Evolutionary conservation across 2,113 vertebrate species (phyloP).

Genomic region (Nothoprocta perdicaria): DNA sequence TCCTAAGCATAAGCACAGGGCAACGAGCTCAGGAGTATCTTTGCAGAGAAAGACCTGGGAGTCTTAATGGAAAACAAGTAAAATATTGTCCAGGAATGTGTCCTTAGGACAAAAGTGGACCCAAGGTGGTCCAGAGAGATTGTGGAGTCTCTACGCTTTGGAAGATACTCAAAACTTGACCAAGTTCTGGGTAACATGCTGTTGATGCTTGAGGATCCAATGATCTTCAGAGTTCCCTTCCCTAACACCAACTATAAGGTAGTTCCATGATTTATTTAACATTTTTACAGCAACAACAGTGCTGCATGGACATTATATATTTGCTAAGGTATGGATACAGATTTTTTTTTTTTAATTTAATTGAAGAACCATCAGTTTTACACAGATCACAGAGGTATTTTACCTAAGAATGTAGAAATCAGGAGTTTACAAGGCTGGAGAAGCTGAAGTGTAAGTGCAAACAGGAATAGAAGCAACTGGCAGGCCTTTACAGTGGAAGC

Average conservation of each 20-base stretch:
- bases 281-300: neutral
- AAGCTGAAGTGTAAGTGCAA: fast-evolving
- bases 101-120: too few relatives aligned
- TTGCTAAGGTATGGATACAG: neutral
- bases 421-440: neutral
- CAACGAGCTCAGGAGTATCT: too few relatives aligned
- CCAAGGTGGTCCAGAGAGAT: neutral
- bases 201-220: too few relatives aligned
- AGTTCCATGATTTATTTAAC: neutral
- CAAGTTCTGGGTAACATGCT: too few relatives aligned
- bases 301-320: neutral
- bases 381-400: neutral
- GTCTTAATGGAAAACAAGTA: neutral
- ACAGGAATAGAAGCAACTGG: neutral
- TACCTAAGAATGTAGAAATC: neutral
- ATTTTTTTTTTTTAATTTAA: neutral
- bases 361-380: neutral
- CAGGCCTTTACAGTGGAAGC: neutral
- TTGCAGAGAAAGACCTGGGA: neutral
- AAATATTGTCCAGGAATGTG: neutral
- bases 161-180: too few relatives aligned
- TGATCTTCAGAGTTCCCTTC: too few relatives aligned
- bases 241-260: too few relatives aligned
- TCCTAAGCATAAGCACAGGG: neutral
- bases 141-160: too few relatives aligned